Conservation (phyloP, 2,888 invertebrate genomes). For the Oscheius sp. region DNA sequence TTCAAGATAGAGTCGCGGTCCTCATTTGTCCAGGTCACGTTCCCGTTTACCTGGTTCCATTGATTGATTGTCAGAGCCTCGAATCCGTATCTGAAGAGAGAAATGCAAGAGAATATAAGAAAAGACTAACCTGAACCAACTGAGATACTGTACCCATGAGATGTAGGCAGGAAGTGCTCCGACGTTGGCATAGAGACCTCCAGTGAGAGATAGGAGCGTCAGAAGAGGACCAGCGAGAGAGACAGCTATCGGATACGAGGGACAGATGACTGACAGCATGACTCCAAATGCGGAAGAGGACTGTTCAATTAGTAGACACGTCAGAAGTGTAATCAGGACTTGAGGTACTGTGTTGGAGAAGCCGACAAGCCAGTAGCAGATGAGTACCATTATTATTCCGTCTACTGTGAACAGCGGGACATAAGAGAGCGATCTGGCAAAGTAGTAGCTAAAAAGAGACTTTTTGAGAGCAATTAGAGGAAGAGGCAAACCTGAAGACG, state of each 20-base stretch:
- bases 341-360: constrained; percentile 42
- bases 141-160: constrained; percentile 67
- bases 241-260: constrained; percentile 64
- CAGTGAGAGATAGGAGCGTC: constrained; percentile 69
- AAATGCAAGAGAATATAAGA: not conserved
- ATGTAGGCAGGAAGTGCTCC: constrained; percentile 70
- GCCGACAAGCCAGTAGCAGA: constrained; percentile 90
- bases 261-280: constrained; percentile 68
- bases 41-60: constrained; percentile 60
- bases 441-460: constrained; percentile 57
- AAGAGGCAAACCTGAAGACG: constrained; percentile 70
- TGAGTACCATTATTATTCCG: constrained; percentile 85
- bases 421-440: constrained; percentile 68
- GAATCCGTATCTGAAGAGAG: constrained; percentile 62
- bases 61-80: constrained; percentile 76
- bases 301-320: constrained; percentile 61
- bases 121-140: constrained; percentile 60
- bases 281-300: constrained; percentile 65
- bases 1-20: constrained; percentile 46
- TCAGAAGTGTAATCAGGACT: constrained; percentile 50
- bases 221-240: constrained; percentile 70
- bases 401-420: constrained; percentile 77
- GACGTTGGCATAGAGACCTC: constrained; percentile 72
- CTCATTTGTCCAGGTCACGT: constrained; percentile 39
- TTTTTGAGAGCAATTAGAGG: not conserved